phyloP scores from a whole-genome alignment of 2,888 invertebrate genomes.

The Anorthoa munda region DNA sequence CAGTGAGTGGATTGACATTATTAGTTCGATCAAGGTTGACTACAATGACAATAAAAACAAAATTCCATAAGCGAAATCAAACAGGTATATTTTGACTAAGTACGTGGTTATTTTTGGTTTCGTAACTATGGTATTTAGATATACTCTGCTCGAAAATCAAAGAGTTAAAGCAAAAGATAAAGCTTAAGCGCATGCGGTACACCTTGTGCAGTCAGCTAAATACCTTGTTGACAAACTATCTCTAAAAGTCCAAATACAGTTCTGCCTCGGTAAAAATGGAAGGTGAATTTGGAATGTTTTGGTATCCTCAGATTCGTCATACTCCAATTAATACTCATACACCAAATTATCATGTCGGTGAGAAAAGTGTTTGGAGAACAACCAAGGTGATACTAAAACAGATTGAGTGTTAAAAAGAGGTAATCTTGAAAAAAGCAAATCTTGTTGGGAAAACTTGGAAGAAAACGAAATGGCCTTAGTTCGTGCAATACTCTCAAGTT shows the following conservation, averaged over 20 bases:
- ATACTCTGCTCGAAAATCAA: not conserved
- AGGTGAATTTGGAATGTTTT: not conserved
- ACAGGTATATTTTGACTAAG: constrained; percentile 28
- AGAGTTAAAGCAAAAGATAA: not conserved
- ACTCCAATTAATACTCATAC: not conserved
- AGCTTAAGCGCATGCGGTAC: not conserved
- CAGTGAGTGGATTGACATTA: constrained; percentile 22
- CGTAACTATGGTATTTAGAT: not conserved
- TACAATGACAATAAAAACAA: not conserved
- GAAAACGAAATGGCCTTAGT: constrained; percentile 17
- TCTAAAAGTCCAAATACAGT: too few relatives aligned
- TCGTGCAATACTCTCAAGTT: constrained; percentile 14
- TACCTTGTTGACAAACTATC: too few relatives aligned
- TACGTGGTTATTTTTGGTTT: not conserved
- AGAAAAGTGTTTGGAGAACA: not conserved
- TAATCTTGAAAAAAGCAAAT: constrained; percentile 6
- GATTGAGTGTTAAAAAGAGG: not conserved
- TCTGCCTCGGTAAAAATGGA: too few relatives aligned
- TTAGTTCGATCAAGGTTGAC: constrained; percentile 30
- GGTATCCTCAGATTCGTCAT: constrained; percentile 3
- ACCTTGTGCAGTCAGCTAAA: not conserved
- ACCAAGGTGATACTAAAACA: not conserved
- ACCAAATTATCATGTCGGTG: not conserved
- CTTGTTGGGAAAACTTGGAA: constrained; percentile 16
- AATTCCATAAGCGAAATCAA: constrained; percentile 11